Evolutionary conservation across 2,888 invertebrate species (phyloP).

Genomic region (Scrobipalpa costella): DNA sequence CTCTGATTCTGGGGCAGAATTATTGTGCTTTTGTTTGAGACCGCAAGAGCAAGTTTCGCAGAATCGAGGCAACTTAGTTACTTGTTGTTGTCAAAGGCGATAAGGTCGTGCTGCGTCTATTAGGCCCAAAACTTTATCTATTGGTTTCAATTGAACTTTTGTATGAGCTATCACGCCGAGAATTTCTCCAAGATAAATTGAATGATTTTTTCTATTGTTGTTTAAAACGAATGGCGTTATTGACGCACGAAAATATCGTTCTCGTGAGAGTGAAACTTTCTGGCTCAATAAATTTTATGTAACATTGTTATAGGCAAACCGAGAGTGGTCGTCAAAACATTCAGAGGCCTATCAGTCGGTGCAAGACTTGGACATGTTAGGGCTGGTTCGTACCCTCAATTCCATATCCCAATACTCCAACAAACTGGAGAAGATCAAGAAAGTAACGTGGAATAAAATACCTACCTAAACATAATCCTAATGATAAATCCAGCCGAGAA

Average conservation of each 20-base stretch:
- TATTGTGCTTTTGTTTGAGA: conserved; percentile 11
- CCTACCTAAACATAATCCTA: background rate
- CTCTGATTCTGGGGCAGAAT: background rate
- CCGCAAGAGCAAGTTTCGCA: background rate
- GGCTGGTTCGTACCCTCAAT: no score
- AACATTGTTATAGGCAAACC: background rate
- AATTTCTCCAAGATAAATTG: background rate
- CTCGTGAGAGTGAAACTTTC: conserved; percentile 6
- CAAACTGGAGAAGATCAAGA: no score
- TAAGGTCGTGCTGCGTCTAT: conserved; percentile 6
- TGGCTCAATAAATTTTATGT: background rate
- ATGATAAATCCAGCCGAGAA: background rate
- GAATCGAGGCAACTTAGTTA: conserved; percentile 6
- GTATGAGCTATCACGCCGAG: background rate
- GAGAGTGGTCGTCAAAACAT: no score
- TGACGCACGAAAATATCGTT: conserved; percentile 10
- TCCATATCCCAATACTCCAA: no score
- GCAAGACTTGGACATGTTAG: no score
- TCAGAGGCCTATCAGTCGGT: no score
- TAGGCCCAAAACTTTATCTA: conserved; percentile 7
- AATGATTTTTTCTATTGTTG: conserved; percentile 4
- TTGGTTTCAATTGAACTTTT: conserved; percentile 9
- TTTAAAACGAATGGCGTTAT: background rate
- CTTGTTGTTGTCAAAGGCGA: conserved; percentile 14
- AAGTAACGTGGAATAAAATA: no score